Percentiles rank a stretch among this genome's conserved stretches.
phyloP scores from a whole-genome alignment of 2,797 vertebrate species.

The Sebastes vulpes region DNA sequence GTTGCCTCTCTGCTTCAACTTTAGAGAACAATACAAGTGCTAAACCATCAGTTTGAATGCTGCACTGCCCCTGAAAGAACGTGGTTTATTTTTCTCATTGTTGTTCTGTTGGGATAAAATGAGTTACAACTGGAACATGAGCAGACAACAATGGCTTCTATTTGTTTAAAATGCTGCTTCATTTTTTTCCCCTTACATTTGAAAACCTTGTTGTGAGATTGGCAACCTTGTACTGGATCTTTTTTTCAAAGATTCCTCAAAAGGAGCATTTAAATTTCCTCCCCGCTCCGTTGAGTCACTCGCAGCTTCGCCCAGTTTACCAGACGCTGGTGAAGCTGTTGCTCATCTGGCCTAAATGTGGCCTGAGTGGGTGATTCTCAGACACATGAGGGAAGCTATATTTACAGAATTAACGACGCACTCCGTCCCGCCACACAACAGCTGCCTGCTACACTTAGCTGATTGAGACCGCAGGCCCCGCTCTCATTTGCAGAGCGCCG shows the following conservation, averaged over 20 bases:
- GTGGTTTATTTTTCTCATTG: constrained; percentile 49
- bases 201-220: constrained; percentile 46
- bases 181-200: constrained; percentile 49
- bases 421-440: constrained; percentile 76
- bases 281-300: constrained; percentile 49
- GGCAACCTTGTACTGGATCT: constrained; percentile 24
- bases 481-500: constrained; percentile 50
- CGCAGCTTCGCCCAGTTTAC: constrained; percentile 44
- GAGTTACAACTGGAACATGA: constrained; percentile 69
- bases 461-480: constrained; percentile 66
- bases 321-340: constrained; percentile 54
- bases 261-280: constrained; percentile 51
- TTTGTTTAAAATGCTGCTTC: constrained; percentile 55
- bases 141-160: constrained; percentile 60
- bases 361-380: constrained; percentile 79
- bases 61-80: constrained; percentile 58
- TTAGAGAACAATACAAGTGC: constrained; percentile 83
- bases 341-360: constrained; percentile 77
- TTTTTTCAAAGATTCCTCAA: constrained; percentile 53
- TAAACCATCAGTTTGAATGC: constrained; percentile 82
- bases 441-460: constrained; percentile 84
- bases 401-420: constrained; percentile 85
- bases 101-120: constrained; percentile 57
- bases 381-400: constrained; percentile 80
- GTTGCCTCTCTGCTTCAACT: constrained; percentile 78